phyloP scores from a whole-genome alignment of 2,888 invertebrate species.

The Volucella inflata region DNA sequence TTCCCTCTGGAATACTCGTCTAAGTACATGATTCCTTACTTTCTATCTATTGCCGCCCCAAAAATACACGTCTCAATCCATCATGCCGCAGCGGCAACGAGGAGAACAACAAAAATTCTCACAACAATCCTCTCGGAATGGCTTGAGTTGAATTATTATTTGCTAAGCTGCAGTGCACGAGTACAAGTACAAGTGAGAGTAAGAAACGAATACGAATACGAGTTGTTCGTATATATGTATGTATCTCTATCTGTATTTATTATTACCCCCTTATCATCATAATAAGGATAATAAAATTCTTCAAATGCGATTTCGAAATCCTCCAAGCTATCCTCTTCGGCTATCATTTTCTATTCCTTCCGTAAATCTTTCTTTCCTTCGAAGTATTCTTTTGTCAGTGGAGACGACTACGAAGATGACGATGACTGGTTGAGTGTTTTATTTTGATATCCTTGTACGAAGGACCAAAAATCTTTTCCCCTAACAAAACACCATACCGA shows the following conservation, averaged over 20 bases:
- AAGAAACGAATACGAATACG: too few relatives aligned
- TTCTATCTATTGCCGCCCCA: not conserved
- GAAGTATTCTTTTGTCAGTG: not conserved
- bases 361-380: slow-evolving; percentile 17
- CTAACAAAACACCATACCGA: not conserved
- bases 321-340: not conserved
- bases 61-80: slow-evolving; percentile 12
- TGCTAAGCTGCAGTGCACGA: slow-evolving; percentile 16
- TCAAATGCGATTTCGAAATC: slow-evolving; percentile 35
- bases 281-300: slow-evolving; percentile 57
- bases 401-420: not conserved
- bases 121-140: slow-evolving; percentile 24
- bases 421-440: slow-evolving; percentile 3
- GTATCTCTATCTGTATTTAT: slow-evolving; percentile 26
- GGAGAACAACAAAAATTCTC: not conserved
- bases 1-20: not conserved
- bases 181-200: too few relatives aligned
- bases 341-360: not conserved
- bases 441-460: slow-evolving; percentile 4
- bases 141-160: slow-evolving; percentile 43
- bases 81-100: slow-evolving; percentile 5
- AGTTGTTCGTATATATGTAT: too few relatives aligned
- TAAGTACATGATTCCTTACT: not conserved
- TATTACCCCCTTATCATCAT: slow-evolving; percentile 43
- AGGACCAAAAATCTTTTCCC: slow-evolving; percentile 6